Evolutionary conservation across 1,140 invertebrate genomes (phyloP).

Genomic region (Drosophila nasuta): DNA sequence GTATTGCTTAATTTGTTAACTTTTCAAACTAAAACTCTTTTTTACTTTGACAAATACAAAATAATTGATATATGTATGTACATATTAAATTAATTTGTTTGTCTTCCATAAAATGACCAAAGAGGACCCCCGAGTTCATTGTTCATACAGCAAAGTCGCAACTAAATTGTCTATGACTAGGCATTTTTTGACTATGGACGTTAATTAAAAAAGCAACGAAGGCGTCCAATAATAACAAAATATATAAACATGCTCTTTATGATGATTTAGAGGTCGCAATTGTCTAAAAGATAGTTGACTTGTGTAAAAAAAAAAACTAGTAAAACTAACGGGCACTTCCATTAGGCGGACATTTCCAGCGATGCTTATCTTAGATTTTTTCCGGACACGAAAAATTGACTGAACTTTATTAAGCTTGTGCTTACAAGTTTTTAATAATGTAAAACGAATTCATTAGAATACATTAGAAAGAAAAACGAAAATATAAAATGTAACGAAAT

Average conservation of each 20-base stretch:
- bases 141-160: slow-evolving; percentile 29
- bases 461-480: too few relatives aligned
- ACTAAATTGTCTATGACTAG: slow-evolving; percentile 21
- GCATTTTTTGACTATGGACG: background rate
- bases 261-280: background rate
- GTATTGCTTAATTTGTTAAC: slow-evolving; percentile 20
- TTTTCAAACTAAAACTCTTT: slow-evolving; percentile 11
- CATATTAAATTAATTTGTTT: slow-evolving; percentile 29
- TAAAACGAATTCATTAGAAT: too few relatives aligned
- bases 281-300: background rate
- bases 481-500: too few relatives aligned
- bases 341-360: too few relatives aligned
- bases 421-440: too few relatives aligned
- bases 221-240: background rate
- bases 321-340: too few relatives aligned
- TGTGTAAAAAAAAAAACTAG: too few relatives aligned
- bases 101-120: slow-evolving; percentile 16
- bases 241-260: background rate
- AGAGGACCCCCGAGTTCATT: slow-evolving; percentile 13
- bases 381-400: too few relatives aligned
- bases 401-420: too few relatives aligned
- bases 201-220: background rate
- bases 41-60: slow-evolving; percentile 17
- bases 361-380: too few relatives aligned
- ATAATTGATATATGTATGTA: slow-evolving; percentile 28